These are phyloP conservation scores for Phaethornis superciliosus DNA, from an alignment of 2,113 vertebrate species.

Conservation along the genomic window DNA sequence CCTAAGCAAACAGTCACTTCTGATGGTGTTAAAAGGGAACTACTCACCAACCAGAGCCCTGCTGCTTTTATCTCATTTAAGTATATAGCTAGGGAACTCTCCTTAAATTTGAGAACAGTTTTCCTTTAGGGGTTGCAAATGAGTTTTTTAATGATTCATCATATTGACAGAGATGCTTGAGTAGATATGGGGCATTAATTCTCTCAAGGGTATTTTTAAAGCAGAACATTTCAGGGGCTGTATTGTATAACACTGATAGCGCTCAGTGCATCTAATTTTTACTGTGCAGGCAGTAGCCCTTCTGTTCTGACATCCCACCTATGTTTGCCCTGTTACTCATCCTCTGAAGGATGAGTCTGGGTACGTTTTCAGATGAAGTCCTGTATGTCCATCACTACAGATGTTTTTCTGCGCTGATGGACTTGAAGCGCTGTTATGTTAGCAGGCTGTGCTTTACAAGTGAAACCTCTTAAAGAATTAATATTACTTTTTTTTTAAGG, in stretches of 20 bases:
- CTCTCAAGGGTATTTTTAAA: neutral
- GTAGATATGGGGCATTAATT: constrained; percentile 24
- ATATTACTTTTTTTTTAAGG: neutral
- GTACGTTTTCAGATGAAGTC: neutral
- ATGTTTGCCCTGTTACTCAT: neutral
- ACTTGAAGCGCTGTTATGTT: neutral
- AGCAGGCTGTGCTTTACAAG: neutral
- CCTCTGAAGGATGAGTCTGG: neutral
- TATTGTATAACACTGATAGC: neutral
- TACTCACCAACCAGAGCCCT: constrained; percentile 25
- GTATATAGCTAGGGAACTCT: constrained; percentile 3
- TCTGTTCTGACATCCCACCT: rapidly evolving
- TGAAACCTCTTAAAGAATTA: neutral
- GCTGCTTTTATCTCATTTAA: constrained; percentile 51
- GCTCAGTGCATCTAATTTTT: neutral
- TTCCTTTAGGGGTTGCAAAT: constrained; percentile 41
- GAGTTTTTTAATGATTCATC: constrained; percentile 49
- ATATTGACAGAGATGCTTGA: neutral
- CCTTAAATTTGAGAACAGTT: constrained; percentile 45
- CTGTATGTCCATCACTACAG: neutral
- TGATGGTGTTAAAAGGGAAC: constrained; percentile 22
- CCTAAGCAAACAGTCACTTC: constrained; percentile 8
- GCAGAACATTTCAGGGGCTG: neutral
- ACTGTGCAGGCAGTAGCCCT: neutral
- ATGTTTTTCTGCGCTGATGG: neutral